phyloP scores from a whole-genome alignment of 2,797 vertebrate species.

The Gallirallus australis region DNA sequence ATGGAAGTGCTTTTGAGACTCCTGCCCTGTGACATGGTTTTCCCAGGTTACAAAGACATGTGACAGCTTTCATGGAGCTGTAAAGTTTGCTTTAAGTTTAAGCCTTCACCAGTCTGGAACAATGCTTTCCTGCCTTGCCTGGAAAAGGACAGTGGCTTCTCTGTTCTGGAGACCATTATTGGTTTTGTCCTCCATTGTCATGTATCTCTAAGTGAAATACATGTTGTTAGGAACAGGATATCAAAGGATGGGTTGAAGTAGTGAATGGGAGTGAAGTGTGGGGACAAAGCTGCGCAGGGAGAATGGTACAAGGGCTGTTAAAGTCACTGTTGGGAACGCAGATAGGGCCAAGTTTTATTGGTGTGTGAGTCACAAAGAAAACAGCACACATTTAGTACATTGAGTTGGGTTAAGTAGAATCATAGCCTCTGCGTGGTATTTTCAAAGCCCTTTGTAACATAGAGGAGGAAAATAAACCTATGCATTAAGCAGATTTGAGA shows the following conservation, averaged over 20 bases:
- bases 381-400: neutral
- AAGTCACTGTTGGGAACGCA: neutral
- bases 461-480: neutral
- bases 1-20: neutral
- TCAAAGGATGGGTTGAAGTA: neutral
- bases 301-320: neutral
- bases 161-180: neutral
- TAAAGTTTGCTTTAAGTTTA: neutral
- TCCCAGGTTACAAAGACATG: neutral
- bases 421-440: neutral
- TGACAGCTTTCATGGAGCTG: neutral
- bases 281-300: neutral
- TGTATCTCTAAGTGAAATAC: neutral
- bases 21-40: neutral
- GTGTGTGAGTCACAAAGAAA: neutral
- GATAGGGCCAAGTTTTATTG: neutral
- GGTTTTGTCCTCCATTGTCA: neutral
- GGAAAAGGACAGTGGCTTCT: neutral
- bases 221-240: neutral
- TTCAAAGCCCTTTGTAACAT: neutral
- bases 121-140: neutral
- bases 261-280: fast-evolving
- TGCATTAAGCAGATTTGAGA: neutral
- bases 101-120: neutral
- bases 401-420: neutral